Percentiles rank a stretch among this genome's conserved stretches.
Conservation (phyloP, 2,113 vertebrate species). For the Sinosuthora webbiana region DNA sequence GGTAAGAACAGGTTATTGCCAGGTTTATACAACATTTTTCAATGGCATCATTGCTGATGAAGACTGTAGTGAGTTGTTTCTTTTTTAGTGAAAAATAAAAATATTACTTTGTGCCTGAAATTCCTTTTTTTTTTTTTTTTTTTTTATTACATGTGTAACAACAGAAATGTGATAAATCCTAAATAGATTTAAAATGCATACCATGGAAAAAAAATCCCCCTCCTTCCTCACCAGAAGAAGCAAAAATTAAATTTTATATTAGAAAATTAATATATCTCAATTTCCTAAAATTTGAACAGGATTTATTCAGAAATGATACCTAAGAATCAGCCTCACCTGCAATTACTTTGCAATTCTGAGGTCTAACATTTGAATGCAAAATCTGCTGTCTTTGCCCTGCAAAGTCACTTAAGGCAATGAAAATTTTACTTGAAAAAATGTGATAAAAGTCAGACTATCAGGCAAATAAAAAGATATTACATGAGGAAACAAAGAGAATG, state of each 20-base stretch:
- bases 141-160: not conserved
- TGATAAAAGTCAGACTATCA: not conserved
- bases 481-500: not conserved
- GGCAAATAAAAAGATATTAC: not conserved
- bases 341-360: not conserved
- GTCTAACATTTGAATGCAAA: not conserved
- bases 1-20: constrained; percentile 48
- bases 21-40: constrained; percentile 38
- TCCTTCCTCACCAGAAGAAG: rapidly evolving
- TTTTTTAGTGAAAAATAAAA: constrained; percentile 7
- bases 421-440: not conserved
- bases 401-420: not conserved
- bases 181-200: not conserved
- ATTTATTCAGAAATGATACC: not conserved
- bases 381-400: not conserved
- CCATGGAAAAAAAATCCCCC: not conserved
- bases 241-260: not conserved
- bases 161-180: not conserved
- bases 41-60: constrained; percentile 12
- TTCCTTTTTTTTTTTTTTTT: not conserved
- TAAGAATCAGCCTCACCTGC: not conserved
- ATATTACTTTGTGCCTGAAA: not conserved
- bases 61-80: not conserved
- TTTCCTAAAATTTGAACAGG: not conserved
- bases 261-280: not conserved